Base-by-base conservation (phyloP, 2,113 vertebrate species). In the Fregata magnificens region DNA sequence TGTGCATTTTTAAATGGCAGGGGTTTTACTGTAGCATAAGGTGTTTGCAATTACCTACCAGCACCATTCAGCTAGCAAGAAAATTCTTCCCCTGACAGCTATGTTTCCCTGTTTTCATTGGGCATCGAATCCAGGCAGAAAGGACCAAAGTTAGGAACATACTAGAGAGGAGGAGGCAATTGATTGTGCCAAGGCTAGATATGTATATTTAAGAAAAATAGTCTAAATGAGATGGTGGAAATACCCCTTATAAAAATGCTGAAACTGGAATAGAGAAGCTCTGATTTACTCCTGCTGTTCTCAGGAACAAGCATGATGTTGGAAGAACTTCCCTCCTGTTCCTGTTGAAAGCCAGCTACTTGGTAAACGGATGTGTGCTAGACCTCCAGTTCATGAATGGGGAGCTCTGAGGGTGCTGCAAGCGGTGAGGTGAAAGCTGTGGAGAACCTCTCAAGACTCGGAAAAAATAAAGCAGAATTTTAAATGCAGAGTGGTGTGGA, bases 31-130 rank as follows among this genome's bases (percentile, higher is more conserved):
- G 76, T 61, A 79, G 65, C 83, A 40, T 67, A 69, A 89, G 81
- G 69, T 79, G 62, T 89, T 94, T 79, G 77, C 92, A 88, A n/a
- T 95, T 92, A 83, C 83, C 93, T 89, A 88, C 24, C 71, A 91
- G 83, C 80, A 82, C 61, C 69, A 44, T 89, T 86, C 69, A 91
- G 55, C 72, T 34, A n/a, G 52, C 50, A 67, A 71, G 77, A 72
- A 86, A 91, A 89, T 85, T 80, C 77, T 84, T 92, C 88, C 88
- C 73, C 82, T 94, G 73, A 28, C 69, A 89, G 56, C 71, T 89
- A 5, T 61, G 42, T 74, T 90, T 82, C 72, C 36, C 55, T 71
- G 3, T 82, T 71, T 93, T 50, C 45, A 16, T 2, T 7, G 7
- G 86, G 84, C 73, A 85, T 58, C 0, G 0, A 84, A 56, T 84